Percentiles rank a stretch among this genome's conserved stretches.
These are phyloP conservation scores for Leptoclinus maculatus DNA, from an alignment of 2,797 vertebrate genomes.

Conservation along the genomic window DNA sequence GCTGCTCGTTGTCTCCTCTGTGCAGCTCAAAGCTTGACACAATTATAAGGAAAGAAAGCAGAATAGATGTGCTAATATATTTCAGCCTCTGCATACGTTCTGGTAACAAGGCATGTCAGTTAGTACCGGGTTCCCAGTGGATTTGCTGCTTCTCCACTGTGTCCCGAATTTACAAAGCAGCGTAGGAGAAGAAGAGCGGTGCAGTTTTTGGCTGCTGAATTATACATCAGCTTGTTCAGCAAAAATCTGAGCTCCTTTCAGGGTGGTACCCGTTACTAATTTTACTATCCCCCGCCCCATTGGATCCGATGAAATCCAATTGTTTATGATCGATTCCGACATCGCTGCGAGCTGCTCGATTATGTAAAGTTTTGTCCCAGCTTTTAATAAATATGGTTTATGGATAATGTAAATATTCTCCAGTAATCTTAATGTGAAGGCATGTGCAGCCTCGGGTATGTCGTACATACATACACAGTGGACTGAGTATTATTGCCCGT, in stretches of 20 bases:
- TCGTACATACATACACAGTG: conserved; percentile 21
- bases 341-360: conserved; percentile 15
- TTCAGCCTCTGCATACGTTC: conserved; percentile 20
- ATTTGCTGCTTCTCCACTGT: conserved; percentile 32
- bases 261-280: conserved; percentile 42
- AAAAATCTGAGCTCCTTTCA: conserved; percentile 61
- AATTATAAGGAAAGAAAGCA: conserved; percentile 25
- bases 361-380: conserved; percentile 35
- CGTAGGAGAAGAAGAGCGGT: conserved; percentile 43
- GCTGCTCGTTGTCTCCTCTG: conserved; percentile 44
- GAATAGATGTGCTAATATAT: conserved; percentile 1
- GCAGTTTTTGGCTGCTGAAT: conserved; percentile 74
- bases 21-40: conserved; percentile 33
- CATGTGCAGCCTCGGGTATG: conserved; percentile 13
- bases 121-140: conserved; percentile 19
- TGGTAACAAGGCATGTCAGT: conserved; percentile 8
- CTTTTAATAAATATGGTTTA: not conserved
- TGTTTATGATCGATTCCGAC: conserved; percentile 38
- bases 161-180: conserved; percentile 47
- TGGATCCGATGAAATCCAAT: conserved; percentile 45
- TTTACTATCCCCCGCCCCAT: conserved; percentile 49
- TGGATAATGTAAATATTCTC: not conserved
- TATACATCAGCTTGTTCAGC: conserved; percentile 80
- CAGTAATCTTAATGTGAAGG: not conserved
- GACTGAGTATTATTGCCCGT: conserved; percentile 65